Conservation (phyloP, 2,797 vertebrate species). For the Tinamus major region DNA sequence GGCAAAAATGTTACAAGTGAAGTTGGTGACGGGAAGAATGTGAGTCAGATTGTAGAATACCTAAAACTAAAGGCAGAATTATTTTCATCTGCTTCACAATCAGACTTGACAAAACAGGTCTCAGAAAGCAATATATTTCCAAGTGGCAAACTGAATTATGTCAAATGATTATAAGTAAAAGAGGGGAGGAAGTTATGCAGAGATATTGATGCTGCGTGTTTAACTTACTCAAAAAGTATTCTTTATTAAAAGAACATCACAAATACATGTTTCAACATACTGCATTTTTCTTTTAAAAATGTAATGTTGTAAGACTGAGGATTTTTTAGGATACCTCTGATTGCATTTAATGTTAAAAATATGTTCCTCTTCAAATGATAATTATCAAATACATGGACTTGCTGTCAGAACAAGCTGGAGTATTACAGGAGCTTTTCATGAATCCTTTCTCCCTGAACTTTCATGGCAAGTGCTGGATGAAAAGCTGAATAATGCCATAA, state of each 20-base stretch:
- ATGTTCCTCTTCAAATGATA: background rate
- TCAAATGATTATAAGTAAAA: background rate
- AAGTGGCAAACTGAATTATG: background rate
- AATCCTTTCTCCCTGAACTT: background rate
- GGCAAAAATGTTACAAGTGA: background rate
- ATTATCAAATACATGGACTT: background rate
- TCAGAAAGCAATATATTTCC: background rate
- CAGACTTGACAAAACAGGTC: background rate
- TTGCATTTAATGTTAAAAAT: background rate
- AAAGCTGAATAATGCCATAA: background rate
- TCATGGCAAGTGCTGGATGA: background rate
- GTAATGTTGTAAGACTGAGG: background rate
- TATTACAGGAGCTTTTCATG: background rate
- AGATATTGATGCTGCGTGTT: background rate
- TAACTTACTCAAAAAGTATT: background rate
- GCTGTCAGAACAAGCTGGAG: background rate
- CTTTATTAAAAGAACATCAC: background rate
- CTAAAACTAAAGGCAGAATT: background rate
- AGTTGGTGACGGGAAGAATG: background rate
- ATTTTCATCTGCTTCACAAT: background rate
- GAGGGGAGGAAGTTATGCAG: accelerated
- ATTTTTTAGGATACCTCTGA: background rate
- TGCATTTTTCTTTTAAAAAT: background rate
- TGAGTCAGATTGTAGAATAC: background rate
- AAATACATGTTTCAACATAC: background rate